A percentile compares a stretch with the other conserved stretches of the same genome.
These are phyloP conservation scores for Peribatodes rhomboidaria DNA, from an alignment of 2,888 invertebrate species.

Conservation along the genomic window DNA sequence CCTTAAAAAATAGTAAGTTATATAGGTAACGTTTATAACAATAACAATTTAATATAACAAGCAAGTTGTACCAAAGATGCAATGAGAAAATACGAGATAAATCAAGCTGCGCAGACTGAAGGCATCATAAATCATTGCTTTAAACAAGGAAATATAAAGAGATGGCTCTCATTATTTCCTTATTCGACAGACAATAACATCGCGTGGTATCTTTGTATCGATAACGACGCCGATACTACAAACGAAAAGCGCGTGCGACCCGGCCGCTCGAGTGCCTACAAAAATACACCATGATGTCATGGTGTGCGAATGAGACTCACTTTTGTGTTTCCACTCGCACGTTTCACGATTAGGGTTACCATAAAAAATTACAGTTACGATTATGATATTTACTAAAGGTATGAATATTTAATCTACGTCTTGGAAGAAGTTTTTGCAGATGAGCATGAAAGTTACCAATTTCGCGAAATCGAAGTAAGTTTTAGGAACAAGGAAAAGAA, in stretches of 20 bases:
- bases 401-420: background rate
- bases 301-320: conserved; percentile 73
- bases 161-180: conserved; percentile 39
- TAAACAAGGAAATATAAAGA: conserved; percentile 29
- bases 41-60: background rate
- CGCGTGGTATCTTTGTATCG: conserved; percentile 56
- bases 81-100: conserved; percentile 8
- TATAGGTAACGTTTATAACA: too few relatives aligned
- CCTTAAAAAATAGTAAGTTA: background rate
- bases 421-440: too few relatives aligned
- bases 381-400: background rate
- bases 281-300: conserved; percentile 86
- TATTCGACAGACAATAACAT: conserved; percentile 49
- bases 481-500: too few relatives aligned
- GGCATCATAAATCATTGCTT: conserved; percentile 21
- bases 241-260: conserved; percentile 74
- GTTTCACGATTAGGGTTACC: conserved; percentile 38
- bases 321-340: conserved; percentile 57
- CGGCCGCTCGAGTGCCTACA: conserved; percentile 72
- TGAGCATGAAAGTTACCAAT: too few relatives aligned
- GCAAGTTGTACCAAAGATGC: background rate
- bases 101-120: conserved; percentile 15
- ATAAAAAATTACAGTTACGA: conserved; percentile 13
- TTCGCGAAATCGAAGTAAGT: too few relatives aligned
- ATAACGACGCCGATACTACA: conserved; percentile 72